A percentile compares a stretch with the other conserved stretches of the same genome.
phyloP scores from a whole-genome alignment of 2,888 invertebrate genomes.

The Acanthococcus lagerstroemiae region DNA sequence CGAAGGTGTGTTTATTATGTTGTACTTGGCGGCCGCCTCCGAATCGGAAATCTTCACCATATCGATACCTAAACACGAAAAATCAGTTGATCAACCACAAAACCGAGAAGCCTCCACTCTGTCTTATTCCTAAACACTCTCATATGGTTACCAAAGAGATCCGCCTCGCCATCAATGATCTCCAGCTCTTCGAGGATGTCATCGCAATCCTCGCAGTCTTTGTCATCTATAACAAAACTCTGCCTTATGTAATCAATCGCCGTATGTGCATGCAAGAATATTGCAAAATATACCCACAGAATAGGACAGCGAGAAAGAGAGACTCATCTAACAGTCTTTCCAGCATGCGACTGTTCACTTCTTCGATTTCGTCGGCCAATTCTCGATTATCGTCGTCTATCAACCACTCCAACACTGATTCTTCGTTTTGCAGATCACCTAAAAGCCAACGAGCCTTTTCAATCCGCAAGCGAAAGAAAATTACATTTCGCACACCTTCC shows the following conservation, averaged over 20 bases:
- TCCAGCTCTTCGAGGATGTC: conserved; percentile 83
- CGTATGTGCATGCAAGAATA: neutral
- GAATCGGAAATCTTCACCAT: conserved; percentile 82
- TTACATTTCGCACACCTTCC: too few species aligned
- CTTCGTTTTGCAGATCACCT: conserved; percentile 85
- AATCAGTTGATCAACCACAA: neutral
- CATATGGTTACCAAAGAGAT: conserved; percentile 55
- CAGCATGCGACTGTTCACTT: conserved; percentile 82
- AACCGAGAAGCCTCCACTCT: neutral
- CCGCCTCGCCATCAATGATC: conserved; percentile 90
- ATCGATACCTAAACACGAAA: conserved; percentile 61
- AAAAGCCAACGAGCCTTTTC: too few species aligned
- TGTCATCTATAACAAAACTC: too few species aligned
- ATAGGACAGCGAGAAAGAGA: conserved; percentile 79
- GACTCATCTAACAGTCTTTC: conserved; percentile 74
- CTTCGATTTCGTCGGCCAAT: conserved; percentile 86
- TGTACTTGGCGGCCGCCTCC: conserved; percentile 71
- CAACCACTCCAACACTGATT: conserved; percentile 83
- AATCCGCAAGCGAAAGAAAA: too few species aligned
- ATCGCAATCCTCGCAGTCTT: conserved; percentile 82
- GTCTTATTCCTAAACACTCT: neutral
- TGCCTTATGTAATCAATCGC: too few species aligned
- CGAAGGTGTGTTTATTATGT: conserved; percentile 72
- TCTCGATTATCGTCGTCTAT: conserved; percentile 88
- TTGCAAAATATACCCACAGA: conserved; percentile 56